Base-by-base conservation (phyloP, 2,888 invertebrate species). In the Apotomis capreana region DNA sequence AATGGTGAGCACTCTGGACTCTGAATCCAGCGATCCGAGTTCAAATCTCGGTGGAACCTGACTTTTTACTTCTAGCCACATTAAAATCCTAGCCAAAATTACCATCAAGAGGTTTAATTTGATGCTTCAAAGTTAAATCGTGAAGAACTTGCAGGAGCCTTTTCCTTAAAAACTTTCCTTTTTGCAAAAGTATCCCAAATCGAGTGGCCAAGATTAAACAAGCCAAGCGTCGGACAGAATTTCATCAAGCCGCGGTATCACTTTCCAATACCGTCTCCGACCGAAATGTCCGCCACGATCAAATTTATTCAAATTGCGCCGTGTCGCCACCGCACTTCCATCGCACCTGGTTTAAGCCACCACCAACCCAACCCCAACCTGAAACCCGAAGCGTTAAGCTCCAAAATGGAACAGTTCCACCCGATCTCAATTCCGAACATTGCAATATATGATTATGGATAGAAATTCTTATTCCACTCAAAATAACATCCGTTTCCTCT, bases 1-100 rank as follows among this genome's bases (percentile, higher is more conserved):
- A 94, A 94, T 92, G 94, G 94, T 94, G 91, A 94, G 94, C 94
- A 94, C 94, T 94, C 94, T 94, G 94, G 94, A 94, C 94, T 94
- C 89, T 94, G 94, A 94, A 94, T 94, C 94, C 94, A 94, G 94
- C 94, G 94, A 94, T 94, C 94, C 94, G 94, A 94, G 94, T 94
- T 94, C 94, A 94, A 94, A 94, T 94, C 94, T 94, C 94, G 94
- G 94, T 94, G 94, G 94, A 90, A 94, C 94, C 94, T 78, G 86
- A 52, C 70, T 74, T 76, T 76, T 65, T 40, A 4, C 15, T 36
- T 26, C 9, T 26, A 26, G 2, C 26, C 26, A 26, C 26, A 26
- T 26, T 26, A 26, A 26, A 26, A 26, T 26, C 26, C 26, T 26
- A 2, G 26, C 3, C 40, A 3, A 40, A 40, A 40, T 40, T 40